Conservation (phyloP, 2,888 invertebrate species). For the Morinoia aosen region DNA sequence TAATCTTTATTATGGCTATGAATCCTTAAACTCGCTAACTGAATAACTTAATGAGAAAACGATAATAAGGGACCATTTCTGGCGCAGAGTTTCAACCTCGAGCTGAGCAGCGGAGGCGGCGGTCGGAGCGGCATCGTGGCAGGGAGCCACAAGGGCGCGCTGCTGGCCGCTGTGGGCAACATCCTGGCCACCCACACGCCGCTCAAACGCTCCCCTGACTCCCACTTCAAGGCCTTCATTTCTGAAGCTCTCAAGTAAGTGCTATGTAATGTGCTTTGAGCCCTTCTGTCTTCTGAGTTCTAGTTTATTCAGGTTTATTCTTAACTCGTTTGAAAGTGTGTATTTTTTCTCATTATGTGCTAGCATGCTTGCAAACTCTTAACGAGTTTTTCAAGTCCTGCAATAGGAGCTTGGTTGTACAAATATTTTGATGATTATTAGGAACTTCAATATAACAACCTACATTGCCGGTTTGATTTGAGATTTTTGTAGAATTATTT, state of each 20-base stretch:
- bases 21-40: too few relatives aligned
- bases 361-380: neutral
- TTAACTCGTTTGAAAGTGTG: neutral
- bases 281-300: neutral
- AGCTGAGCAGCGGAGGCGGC: constrained; percentile 86
- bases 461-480: too few relatives aligned
- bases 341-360: neutral
- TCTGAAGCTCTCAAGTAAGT: constrained; percentile 95
- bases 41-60: too few relatives aligned
- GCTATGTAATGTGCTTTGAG: neutral
- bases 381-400: too few relatives aligned
- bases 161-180: constrained; percentile 91
- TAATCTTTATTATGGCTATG: too few relatives aligned
- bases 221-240: constrained; percentile 98
- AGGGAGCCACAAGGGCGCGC: constrained; percentile 87
- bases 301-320: constrained; percentile 20
- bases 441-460: too few relatives aligned
- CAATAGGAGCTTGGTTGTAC: too few relatives aligned
- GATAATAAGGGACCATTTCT: neutral
- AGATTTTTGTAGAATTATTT: too few relatives aligned
- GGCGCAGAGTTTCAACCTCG: constrained; percentile 86
- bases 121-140: constrained; percentile 70
- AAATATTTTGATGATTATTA: too few relatives aligned
- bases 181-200: constrained; percentile 92
- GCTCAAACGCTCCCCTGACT: constrained; percentile 94